Conservation (phyloP, 2,888 invertebrate genomes). For the Hartigia nigra region DNA sequence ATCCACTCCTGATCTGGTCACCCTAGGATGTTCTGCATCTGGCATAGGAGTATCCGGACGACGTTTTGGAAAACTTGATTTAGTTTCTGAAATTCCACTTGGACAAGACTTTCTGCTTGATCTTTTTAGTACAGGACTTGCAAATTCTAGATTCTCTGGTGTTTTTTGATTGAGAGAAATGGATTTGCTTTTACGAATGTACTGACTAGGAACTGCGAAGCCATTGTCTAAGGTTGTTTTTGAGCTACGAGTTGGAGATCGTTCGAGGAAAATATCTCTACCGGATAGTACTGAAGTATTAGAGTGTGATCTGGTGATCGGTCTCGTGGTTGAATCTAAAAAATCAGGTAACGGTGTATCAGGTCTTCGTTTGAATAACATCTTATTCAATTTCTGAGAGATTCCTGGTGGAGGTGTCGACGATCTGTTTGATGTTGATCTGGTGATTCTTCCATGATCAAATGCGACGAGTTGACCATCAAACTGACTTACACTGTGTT, state of each 20-base stretch:
- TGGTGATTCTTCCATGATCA: constrained; percentile 35
- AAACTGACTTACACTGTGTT: constrained; percentile 5
- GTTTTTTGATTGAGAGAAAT: constrained; percentile 13
- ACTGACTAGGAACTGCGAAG: constrained; percentile 35
- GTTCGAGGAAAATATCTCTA: constrained; percentile 26
- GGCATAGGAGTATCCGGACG: constrained; percentile 58
- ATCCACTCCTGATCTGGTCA: constrained; percentile 31
- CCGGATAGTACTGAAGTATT: constrained; percentile 8
- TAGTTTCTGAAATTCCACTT: neutral
- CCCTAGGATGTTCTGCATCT: constrained; percentile 15
- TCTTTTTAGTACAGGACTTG: neutral
- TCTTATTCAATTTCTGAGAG: neutral
- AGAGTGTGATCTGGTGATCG: constrained; percentile 31
- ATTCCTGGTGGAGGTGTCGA: constrained; percentile 13
- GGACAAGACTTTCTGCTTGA: constrained; percentile 1
- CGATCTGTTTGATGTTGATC: constrained; percentile 26
- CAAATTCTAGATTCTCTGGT: neutral
- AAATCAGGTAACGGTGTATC: constrained; percentile 52
- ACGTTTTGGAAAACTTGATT: constrained; percentile 27
- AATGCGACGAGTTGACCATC: neutral
- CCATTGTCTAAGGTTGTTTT: constrained; percentile 46
- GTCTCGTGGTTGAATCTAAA: constrained; percentile 17
- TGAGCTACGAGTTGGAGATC: constrained; percentile 41
- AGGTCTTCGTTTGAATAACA: constrained; percentile 34
- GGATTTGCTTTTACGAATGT: constrained; percentile 33